phyloP scores from a whole-genome alignment of 2,113 vertebrate species.

The Cathartes aura region DNA sequence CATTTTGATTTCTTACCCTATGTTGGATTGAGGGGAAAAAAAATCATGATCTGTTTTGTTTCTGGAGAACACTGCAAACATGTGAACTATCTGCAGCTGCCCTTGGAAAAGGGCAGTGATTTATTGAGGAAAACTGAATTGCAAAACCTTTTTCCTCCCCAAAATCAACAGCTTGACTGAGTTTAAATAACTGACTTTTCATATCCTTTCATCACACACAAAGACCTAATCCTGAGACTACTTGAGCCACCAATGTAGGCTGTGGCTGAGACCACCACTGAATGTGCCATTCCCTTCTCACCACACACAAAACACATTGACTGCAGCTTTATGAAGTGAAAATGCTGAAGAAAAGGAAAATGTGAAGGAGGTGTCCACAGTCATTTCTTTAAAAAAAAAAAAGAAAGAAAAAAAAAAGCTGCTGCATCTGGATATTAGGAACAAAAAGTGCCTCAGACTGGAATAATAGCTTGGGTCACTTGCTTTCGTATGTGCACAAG shows the following conservation, averaged over 20 bases:
- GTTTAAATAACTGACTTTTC: conserved; percentile 99
- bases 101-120: conserved; percentile 79
- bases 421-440: conserved; percentile 89
- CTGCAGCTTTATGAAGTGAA: conserved; percentile 98
- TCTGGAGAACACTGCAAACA: conserved; percentile 50
- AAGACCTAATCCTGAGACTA: conserved; percentile 94
- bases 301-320: conserved; percentile 92
- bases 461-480: conserved; percentile 86
- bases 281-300: conserved; percentile 87
- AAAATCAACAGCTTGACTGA: conserved; percentile 96
- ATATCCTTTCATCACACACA: conserved; percentile 94
- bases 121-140: conserved; percentile 87
- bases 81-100: conserved; percentile 74
- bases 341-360: conserved; percentile 88
- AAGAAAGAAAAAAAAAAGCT: conserved; percentile 66
- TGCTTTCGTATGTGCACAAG: conserved; percentile 79
- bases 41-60: conserved; percentile 44
- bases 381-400: conserved; percentile 75
- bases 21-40: background rate
- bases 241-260: conserved; percentile 95
- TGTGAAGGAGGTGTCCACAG: conserved; percentile 88
- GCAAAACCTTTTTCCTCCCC: conserved; percentile 83
- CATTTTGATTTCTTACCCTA: conserved; percentile 41
- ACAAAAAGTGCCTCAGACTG: conserved; percentile 86
- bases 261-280: conserved; percentile 90